Percentiles rank a stretch among this genome's conserved stretches.
These are phyloP conservation scores for Aricia artaxerxes DNA, from an alignment of 2,888 invertebrate species.

Conservation along the genomic window DNA sequence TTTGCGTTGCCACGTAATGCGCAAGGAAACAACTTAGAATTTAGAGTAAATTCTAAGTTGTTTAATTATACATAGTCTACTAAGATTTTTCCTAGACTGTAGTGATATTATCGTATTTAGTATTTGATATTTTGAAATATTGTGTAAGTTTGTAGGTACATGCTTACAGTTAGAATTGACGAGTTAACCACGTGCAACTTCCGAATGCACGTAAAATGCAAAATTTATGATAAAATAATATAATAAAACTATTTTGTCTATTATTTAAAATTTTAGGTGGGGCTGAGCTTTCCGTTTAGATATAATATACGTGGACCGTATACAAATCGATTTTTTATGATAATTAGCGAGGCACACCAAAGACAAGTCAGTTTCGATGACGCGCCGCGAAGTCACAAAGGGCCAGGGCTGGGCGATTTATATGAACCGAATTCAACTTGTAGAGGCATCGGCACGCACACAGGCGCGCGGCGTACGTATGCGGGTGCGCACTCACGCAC, in stretches of 20 bases:
- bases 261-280: not conserved
- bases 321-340: constrained; percentile 60
- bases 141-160: not conserved
- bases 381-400: constrained; percentile 72
- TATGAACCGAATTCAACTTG: constrained; percentile 70
- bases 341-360: constrained; percentile 55
- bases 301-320: constrained; percentile 37
- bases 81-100: not conserved
- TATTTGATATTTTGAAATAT: not conserved
- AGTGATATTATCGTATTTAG: not conserved
- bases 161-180: not conserved
- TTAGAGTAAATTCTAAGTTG: not conserved
- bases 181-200: not conserved
- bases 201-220: not conserved
- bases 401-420: constrained; percentile 67
- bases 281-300: not conserved
- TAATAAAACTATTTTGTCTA: not conserved
- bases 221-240: not conserved
- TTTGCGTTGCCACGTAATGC: constrained; percentile 47
- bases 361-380: constrained; percentile 57
- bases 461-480: constrained; percentile 48
- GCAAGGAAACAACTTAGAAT: not conserved
- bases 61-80: not conserved
- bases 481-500: constrained; percentile 69
- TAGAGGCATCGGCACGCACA: constrained; percentile 52